phyloP scores from a whole-genome alignment of 2,797 vertebrate species.

The Distichodus sexfasciatus region DNA sequence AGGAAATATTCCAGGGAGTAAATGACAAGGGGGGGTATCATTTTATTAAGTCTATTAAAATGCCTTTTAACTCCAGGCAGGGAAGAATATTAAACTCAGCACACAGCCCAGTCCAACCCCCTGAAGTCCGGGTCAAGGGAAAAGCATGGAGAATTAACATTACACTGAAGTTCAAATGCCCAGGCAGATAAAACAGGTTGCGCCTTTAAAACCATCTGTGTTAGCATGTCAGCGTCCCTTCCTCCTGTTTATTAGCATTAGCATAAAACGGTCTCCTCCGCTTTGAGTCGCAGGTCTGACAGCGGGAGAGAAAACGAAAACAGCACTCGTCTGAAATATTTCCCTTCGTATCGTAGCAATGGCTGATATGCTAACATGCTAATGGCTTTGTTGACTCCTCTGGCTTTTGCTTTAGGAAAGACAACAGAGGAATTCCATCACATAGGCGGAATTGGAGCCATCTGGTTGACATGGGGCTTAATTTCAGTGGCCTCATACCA shows the following conservation, averaged over 20 bases:
- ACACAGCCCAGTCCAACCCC: background rate
- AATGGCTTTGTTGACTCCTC: constrained; percentile 44
- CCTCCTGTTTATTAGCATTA: constrained; percentile 7
- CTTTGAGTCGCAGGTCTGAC: background rate
- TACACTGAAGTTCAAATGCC: background rate
- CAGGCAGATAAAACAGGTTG: background rate
- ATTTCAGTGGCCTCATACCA: constrained; percentile 48
- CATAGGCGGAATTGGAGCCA: constrained; percentile 46
- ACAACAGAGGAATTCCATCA: constrained; percentile 42
- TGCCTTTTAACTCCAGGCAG: constrained; percentile 39
- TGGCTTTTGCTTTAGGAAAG: constrained; percentile 39
- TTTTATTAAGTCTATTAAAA: constrained; percentile 54
- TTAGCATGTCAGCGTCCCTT: background rate
- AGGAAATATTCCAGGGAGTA: constrained; percentile 27
- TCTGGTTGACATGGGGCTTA: constrained; percentile 52
- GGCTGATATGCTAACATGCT: constrained; percentile 47
- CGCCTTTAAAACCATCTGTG: constrained; percentile 2
- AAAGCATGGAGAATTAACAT: constrained; percentile 16
- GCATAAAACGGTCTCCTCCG: constrained; percentile 5
- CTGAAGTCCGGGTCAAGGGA: background rate
- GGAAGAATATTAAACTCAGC: constrained; percentile 38
- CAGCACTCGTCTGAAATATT: constrained; percentile 21
- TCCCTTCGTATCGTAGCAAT: constrained; percentile 32
- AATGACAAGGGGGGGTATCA: constrained; percentile 25
- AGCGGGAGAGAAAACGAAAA: constrained; percentile 22